Evolutionary conservation across 1,140 invertebrate species (phyloP).

Genomic region (Drosophila nasuta): DNA sequence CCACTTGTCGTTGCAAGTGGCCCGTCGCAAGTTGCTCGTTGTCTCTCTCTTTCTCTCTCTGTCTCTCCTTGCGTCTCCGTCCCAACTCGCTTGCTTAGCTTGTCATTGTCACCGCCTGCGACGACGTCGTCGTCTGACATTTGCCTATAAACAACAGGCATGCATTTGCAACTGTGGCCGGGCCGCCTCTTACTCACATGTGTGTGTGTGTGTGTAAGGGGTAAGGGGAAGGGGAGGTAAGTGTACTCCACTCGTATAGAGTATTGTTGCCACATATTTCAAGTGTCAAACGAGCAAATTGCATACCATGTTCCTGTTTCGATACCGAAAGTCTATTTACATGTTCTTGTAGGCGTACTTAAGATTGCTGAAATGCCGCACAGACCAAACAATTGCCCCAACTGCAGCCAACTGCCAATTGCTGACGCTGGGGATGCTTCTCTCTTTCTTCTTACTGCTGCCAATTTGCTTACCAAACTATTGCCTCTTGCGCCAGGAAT

Average conservation of each 20-base stretch:
- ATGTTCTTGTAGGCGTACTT: conserved; percentile 84
- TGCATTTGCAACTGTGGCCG: conserved; percentile 47
- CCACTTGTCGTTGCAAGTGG: conserved; percentile 79
- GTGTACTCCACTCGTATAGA: not conserved
- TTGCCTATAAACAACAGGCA: conserved; percentile 68
- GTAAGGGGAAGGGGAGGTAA: not conserved
- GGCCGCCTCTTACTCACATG: conserved; percentile 28
- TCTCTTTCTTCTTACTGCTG: conserved; percentile 28
- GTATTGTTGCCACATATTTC: conserved; percentile 83
- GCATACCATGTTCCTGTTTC: conserved; percentile 78
- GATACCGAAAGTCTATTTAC: conserved; percentile 84
- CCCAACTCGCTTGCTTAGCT: conserved; percentile 24
- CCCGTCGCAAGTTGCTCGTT: conserved; percentile 44
- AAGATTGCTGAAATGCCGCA: conserved; percentile 80
- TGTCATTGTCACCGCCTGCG: conserved; percentile 78
- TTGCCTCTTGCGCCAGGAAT: conserved; percentile 59
- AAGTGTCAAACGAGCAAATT: conserved; percentile 85
- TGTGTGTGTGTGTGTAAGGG: not conserved
- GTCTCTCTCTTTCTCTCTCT: conserved; percentile 11
- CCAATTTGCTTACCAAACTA: conserved; percentile 69
- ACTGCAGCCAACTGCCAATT: not conserved
- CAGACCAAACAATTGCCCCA: conserved; percentile 30
- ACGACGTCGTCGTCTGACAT: conserved; percentile 65
- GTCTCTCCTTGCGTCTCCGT: not conserved
- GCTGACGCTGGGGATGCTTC: conserved; percentile 39